Evolutionary conservation across 2,797 vertebrate species (phyloP).

Genomic region (Botia almorhae): DNA sequence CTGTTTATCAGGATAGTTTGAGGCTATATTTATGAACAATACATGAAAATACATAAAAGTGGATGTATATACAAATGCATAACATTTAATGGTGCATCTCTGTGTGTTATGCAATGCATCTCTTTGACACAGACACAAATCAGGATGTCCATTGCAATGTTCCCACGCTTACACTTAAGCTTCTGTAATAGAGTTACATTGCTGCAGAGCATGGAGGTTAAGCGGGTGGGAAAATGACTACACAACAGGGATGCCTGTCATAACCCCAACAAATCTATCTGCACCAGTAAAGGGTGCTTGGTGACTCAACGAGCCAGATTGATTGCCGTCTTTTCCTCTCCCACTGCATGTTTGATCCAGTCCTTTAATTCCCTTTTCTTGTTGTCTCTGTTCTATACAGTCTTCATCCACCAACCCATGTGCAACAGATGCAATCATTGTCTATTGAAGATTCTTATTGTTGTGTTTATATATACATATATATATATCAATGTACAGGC

Average conservation of each 20-base stretch:
- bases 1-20: constrained; percentile 18
- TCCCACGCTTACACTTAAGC: constrained; percentile 34
- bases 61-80: constrained; percentile 17
- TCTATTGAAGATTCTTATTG: constrained; percentile 12
- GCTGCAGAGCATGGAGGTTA: neutral
- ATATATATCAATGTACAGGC: neutral
- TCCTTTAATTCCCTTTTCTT: constrained; percentile 27
- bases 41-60: constrained; percentile 6
- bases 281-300: neutral
- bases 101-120: constrained; percentile 33
- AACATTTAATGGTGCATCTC: constrained; percentile 18
- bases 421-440: constrained; percentile 23
- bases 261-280: constrained; percentile 18
- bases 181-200: constrained; percentile 33
- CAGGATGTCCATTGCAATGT: constrained; percentile 19
- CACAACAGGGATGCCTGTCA: constrained; percentile 32
- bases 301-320: constrained; percentile 19
- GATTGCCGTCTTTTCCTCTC: constrained; percentile 18
- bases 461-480: constrained; percentile 20
- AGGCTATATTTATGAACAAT: constrained; percentile 26
- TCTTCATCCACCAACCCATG: constrained; percentile 8
- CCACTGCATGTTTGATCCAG: constrained; percentile 9
- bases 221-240: neutral
- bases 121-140: constrained; percentile 30
- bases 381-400: constrained; percentile 32